These are phyloP conservation scores for Eumaeus atala DNA, from an alignment of 1,140 invertebrate species.

Conservation along the genomic window DNA sequence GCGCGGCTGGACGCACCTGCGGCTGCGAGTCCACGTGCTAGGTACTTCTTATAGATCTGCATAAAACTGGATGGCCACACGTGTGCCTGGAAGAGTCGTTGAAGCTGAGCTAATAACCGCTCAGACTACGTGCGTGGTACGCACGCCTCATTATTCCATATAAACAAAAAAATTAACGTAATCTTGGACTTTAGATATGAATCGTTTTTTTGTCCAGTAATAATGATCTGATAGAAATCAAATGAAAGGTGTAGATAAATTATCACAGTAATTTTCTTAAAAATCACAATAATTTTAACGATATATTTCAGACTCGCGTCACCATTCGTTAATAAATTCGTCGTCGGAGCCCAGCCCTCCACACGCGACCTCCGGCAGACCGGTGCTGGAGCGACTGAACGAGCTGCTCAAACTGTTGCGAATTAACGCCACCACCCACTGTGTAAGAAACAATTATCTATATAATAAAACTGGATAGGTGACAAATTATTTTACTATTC, in stretches of 20 bases:
- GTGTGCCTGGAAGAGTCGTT: too few species aligned
- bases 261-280: too few species aligned
- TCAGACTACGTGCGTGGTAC: not conserved
- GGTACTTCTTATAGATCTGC: conserved; percentile 1
- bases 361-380: conserved; percentile 26
- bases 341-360: conserved; percentile 5
- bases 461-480: too few species aligned
- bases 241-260: too few species aligned
- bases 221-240: too few species aligned
- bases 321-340: conserved; percentile 11
- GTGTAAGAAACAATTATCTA: too few species aligned
- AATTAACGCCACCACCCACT: conserved; percentile 52
- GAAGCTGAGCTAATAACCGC: conserved; percentile 15
- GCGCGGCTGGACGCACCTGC: conserved; percentile 86
- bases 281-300: conserved; percentile 9
- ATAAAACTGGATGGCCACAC: too few species aligned
- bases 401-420: conserved; percentile 54
- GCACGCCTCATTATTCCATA: too few species aligned
- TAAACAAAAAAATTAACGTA: too few species aligned
- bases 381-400: conserved; percentile 41
- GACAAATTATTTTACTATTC: too few species aligned
- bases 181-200: too few species aligned
- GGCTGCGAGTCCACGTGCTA: conserved; percentile 83
- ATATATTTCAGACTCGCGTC: conserved; percentile 28
- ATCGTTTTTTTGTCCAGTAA: too few species aligned